These are phyloP conservation scores for Ganaspis brasiliensis DNA, from an alignment of 2,888 invertebrate genomes.

Conservation along the genomic window DNA sequence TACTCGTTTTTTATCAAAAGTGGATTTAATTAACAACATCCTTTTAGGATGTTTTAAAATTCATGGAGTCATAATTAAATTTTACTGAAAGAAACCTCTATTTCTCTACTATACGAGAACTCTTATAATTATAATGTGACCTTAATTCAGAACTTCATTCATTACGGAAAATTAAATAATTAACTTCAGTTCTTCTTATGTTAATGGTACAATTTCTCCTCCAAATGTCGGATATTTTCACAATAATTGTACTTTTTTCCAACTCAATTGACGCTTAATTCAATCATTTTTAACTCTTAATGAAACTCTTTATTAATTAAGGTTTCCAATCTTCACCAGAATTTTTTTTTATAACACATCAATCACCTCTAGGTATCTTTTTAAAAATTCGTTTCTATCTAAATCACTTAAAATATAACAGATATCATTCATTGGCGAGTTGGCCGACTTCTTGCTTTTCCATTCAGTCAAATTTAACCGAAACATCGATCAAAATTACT, in stretches of 20 bases:
- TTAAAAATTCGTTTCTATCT: no score
- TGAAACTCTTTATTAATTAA: constrained; percentile 1
- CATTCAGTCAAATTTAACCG: no score
- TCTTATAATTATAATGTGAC: not conserved
- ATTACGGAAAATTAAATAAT: not conserved
- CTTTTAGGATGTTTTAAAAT: not conserved
- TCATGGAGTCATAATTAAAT: not conserved
- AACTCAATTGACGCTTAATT: not conserved
- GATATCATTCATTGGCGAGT: no score
- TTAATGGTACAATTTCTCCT: not conserved
- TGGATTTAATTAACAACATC: not conserved
- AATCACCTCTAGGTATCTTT: no score
- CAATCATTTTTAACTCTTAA: not conserved
- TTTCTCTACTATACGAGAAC: not conserved
- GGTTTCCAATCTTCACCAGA: not conserved
- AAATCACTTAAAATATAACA: no score
- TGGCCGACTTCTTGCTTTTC: no score
- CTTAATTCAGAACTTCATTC: constrained; percentile 10
- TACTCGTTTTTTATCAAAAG: not conserved
- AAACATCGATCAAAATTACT: no score
- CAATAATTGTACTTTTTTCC: no score
- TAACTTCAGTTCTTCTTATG: constrained; percentile 2
- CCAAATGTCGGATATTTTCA: not conserved
- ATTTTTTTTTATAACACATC: no score
- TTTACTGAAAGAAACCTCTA: not conserved